phyloP scores from a whole-genome alignment of 53 echinoderm and acorn worm genomes.

The Paelopatides confundens region DNA sequence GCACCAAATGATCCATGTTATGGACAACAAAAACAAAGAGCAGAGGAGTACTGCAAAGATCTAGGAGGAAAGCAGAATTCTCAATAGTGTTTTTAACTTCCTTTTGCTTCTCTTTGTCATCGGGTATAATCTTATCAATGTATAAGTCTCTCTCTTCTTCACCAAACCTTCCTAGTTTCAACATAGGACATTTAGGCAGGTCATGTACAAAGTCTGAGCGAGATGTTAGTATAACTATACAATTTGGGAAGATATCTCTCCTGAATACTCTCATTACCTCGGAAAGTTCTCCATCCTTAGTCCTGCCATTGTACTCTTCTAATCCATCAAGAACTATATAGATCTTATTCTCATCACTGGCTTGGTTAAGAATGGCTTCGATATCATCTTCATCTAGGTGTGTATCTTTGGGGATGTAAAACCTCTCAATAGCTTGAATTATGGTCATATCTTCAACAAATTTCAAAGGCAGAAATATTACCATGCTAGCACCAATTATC shows the following conservation, averaged over 20 bases:
- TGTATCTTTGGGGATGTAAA: background rate
- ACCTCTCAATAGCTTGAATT: background rate
- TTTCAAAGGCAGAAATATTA: background rate
- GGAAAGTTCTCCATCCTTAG: background rate
- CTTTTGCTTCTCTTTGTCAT: background rate
- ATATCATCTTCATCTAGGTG: background rate
- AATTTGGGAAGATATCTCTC: background rate
- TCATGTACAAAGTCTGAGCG: background rate
- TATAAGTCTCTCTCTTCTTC: background rate
- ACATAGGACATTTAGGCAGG: background rate
- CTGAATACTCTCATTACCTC: background rate
- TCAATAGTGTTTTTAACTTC: too few relatives aligned
- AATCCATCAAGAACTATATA: conserved; percentile 6
- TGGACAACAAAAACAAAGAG: too few relatives aligned
- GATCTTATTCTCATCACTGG: background rate
- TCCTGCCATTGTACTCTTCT: background rate
- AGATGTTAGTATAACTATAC: conserved; percentile 4
- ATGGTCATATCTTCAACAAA: background rate
- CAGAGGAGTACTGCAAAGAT: too few relatives aligned
- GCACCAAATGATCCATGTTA: too few relatives aligned
- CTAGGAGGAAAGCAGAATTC: too few relatives aligned
- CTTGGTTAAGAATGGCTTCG: background rate
- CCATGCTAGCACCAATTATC: background rate
- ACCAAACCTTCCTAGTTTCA: conserved; percentile 6
- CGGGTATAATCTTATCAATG: background rate